phyloP scores from a whole-genome alignment of 2,888 invertebrate genomes.

The Drosophila crucigera region DNA sequence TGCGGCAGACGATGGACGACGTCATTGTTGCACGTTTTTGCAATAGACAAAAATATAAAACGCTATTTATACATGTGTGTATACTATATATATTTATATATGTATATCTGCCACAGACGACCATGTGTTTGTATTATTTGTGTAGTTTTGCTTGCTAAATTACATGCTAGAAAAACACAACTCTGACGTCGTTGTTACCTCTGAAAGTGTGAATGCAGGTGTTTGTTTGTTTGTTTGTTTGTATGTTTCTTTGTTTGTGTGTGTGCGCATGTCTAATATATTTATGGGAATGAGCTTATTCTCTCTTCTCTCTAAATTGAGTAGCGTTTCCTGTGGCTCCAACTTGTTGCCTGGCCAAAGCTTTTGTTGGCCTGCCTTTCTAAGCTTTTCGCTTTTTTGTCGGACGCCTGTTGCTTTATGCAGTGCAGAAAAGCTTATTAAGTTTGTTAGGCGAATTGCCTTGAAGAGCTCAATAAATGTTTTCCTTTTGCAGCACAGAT shows the following conservation, averaged over 20 bases:
- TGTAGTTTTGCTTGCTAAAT: conserved; percentile 47
- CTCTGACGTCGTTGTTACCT: conserved; percentile 37
- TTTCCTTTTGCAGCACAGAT: background rate
- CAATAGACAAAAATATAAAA: conserved; percentile 67
- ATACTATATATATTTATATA: conserved; percentile 14
- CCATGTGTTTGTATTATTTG: conserved; percentile 35
- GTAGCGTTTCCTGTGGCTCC: conserved; percentile 49
- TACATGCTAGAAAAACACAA: conserved; percentile 46
- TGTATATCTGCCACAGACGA: conserved; percentile 2
- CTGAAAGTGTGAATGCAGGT: conserved; percentile 40
- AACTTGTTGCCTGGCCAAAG: conserved; percentile 71
- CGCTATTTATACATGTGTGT: conserved; percentile 11
- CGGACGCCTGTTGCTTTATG: conserved; percentile 61
- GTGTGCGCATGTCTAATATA: conserved; percentile 10
- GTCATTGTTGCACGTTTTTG: conserved; percentile 78
- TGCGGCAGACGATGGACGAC: conserved; percentile 51
- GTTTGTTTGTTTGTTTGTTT: conserved; percentile 15
- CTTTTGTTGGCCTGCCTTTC: conserved; percentile 27
- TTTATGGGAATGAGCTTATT: conserved; percentile 1
- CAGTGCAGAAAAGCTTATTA: conserved; percentile 20
- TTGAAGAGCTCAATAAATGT: background rate
- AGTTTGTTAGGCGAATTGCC: conserved; percentile 7
- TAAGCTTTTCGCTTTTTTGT: conserved; percentile 51
- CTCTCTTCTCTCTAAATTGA: conserved; percentile 3
- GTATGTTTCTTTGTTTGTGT: background rate